A percentile compares a stretch with the other conserved stretches of the same genome.
phyloP scores from a whole-genome alignment of 2,113 vertebrate genomes.

The Etia nguti region DNA sequence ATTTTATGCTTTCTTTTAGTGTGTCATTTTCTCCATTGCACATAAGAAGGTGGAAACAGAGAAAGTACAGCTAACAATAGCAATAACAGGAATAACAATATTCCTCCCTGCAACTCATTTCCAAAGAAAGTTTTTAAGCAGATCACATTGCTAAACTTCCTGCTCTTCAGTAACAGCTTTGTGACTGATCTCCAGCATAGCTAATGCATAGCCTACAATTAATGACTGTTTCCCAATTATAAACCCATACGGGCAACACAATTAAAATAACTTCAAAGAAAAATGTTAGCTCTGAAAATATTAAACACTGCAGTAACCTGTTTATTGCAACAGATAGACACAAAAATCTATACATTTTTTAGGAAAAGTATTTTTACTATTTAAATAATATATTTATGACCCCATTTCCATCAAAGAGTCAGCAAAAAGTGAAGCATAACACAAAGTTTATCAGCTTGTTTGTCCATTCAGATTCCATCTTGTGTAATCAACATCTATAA shows the following conservation, averaged over 20 bases:
- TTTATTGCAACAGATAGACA: background rate
- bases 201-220: conserved; percentile 35
- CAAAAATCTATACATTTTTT: background rate
- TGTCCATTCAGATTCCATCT: background rate
- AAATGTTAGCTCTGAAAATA: conserved; percentile 47
- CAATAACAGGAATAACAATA: background rate
- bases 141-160: conserved; percentile 24
- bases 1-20: background rate
- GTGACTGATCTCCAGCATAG: conserved; percentile 18
- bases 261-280: conserved; percentile 70
- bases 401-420: background rate
- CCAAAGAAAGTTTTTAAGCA: background rate
- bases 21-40: background rate
- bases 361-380: background rate
- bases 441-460: background rate
- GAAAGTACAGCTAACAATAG: background rate
- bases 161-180: conserved; percentile 32
- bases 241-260: conserved; percentile 39
- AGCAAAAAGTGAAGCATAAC: background rate
- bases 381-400: background rate
- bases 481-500: background rate
- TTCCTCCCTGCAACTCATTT: background rate
- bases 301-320: conserved; percentile 1
- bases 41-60: background rate
- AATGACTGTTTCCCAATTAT: conserved; percentile 64